Conservation (phyloP, 64 coral and sea anemone genomes). For the Catalaphyllia jardinei region DNA sequence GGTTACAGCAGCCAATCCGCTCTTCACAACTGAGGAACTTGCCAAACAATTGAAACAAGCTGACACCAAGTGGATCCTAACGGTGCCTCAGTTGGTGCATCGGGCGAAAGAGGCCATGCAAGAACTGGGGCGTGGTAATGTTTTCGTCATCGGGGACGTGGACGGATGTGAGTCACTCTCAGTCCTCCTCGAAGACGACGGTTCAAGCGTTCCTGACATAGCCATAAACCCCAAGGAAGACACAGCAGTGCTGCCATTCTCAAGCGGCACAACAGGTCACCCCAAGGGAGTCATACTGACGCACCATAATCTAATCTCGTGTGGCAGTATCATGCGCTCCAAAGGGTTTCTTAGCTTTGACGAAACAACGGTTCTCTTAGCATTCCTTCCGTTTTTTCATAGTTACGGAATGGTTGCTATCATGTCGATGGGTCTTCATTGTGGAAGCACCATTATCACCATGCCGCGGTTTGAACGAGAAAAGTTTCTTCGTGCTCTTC, state of each 20-base stretch:
- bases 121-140: constrained; percentile 23
- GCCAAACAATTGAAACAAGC: constrained; percentile 49
- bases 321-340: constrained; percentile 36
- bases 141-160: constrained; percentile 64
- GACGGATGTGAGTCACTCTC: constrained; percentile 61
- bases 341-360: constrained; percentile 37
- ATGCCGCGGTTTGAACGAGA: constrained; percentile 61
- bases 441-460: constrained; percentile 47
- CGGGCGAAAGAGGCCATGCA: constrained; percentile 43
- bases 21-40: constrained; percentile 71
- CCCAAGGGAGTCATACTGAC: constrained; percentile 82
- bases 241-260: constrained; percentile 54
- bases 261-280: constrained; percentile 68
- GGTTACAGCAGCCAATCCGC: constrained; percentile 60
- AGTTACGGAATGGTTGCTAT: constrained; percentile 52
- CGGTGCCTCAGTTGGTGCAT: constrained; percentile 51
- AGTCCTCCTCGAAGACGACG: constrained; percentile 54
- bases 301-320: constrained; percentile 69
- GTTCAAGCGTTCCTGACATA: neutral
- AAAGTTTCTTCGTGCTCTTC: constrained; percentile 32
- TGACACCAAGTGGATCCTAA: constrained; percentile 57
- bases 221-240: constrained; percentile 44
- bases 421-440: constrained; percentile 34
- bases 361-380: constrained; percentile 43
- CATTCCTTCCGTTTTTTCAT: constrained; percentile 78